A percentile compares a stretch with the other conserved stretches of the same genome.
phyloP scores from a whole-genome alignment of 2,888 invertebrate genomes.

The Coleophora deauratella region DNA sequence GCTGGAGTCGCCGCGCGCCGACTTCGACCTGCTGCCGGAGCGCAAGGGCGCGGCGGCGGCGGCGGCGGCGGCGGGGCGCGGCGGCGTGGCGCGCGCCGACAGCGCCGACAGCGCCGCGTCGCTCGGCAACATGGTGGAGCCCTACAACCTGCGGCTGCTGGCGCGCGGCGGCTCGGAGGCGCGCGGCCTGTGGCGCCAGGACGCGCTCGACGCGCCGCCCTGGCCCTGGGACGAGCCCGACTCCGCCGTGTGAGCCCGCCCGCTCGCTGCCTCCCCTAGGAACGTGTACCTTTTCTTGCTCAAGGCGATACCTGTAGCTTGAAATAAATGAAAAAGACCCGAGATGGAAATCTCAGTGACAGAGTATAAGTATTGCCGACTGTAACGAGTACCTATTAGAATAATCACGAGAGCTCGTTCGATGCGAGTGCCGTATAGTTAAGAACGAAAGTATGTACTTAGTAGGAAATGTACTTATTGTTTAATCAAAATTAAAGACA shows the following conservation, averaged over 20 bases:
- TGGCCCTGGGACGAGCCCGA: slow-evolving; percentile 70
- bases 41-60: slow-evolving; percentile 16
- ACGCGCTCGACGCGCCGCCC: slow-evolving; percentile 62
- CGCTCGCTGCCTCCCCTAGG: neutral
- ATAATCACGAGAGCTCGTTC: too few species aligned
- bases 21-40: slow-evolving; percentile 20
- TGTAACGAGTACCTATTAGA: too few species aligned
- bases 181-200: slow-evolving; percentile 64
- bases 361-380: too few species aligned
- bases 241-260: slow-evolving; percentile 51
- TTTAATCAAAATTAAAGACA: neutral
- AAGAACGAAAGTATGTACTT: too few species aligned
- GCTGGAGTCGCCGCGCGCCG: slow-evolving; percentile 46
- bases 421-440: too few species aligned
- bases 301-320: too few species aligned
- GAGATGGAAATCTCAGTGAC: too few species aligned
- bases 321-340: too few species aligned
- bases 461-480: neutral
- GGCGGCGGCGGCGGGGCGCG: slow-evolving; percentile 10
- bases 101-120: slow-evolving; percentile 43
- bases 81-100: slow-evolving; percentile 29
- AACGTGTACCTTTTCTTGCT: neutral
- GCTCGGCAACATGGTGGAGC: slow-evolving; percentile 53
- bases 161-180: slow-evolving; percentile 44
- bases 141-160: slow-evolving; percentile 61